phyloP scores from a whole-genome alignment of 2,888 invertebrate species.

The Fragum sueziense region DNA sequence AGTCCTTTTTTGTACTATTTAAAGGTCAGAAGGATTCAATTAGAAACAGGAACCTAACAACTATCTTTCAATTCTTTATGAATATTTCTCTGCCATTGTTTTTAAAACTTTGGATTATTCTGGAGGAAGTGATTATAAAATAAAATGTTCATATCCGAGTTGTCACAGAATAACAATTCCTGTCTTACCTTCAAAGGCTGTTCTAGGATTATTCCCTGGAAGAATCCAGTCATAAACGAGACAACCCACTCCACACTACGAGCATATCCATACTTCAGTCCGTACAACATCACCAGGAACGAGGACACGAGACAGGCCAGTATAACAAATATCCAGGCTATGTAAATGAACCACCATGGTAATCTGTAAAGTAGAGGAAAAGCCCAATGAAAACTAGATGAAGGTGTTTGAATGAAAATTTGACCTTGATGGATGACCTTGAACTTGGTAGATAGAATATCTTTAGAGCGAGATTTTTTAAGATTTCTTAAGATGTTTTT shows the following conservation, averaged over 20 bases:
- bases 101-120: neutral
- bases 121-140: neutral
- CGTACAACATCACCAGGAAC: slow-evolving; percentile 75
- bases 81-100: neutral
- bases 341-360: slow-evolving; percentile 76
- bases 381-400: too few species aligned
- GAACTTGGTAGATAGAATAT: too few species aligned
- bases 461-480: too few species aligned
- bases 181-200: slow-evolving; percentile 65
- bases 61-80: neutral
- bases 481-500: too few species aligned
- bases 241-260: slow-evolving; percentile 73
- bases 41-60: neutral
- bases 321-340: slow-evolving; percentile 68
- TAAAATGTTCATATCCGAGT: neutral
- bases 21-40: neutral
- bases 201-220: slow-evolving; percentile 62
- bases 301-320: slow-evolving; percentile 64
- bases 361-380: slow-evolving; percentile 64
- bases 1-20: too few species aligned
- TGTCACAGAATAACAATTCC: neutral
- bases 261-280: slow-evolving; percentile 74
- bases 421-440: too few species aligned
- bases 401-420: too few species aligned
- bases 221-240: slow-evolving; percentile 72